A percentile compares a stretch with the other conserved stretches of the same genome.
phyloP scores from a whole-genome alignment of 2,888 invertebrate genomes.

The Archips xylosteana region DNA sequence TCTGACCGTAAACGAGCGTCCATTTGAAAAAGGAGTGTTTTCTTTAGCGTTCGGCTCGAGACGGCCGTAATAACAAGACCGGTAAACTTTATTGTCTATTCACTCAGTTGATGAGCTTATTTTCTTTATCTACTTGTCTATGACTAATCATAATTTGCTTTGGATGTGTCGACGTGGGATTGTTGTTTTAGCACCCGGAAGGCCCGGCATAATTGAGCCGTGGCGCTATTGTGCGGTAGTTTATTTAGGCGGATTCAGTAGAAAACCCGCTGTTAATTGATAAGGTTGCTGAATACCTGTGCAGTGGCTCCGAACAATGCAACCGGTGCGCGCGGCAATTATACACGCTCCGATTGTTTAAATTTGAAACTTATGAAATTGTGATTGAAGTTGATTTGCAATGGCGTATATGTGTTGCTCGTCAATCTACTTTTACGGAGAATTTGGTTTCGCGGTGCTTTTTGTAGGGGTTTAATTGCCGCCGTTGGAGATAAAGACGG shows the following conservation, averaged over 20 bases:
- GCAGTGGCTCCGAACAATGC: constrained; percentile 79
- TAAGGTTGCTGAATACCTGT: constrained; percentile 78
- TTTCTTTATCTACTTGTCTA: constrained; percentile 71
- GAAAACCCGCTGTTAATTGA: constrained; percentile 72
- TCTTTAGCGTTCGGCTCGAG: constrained; percentile 68
- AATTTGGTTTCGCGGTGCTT: constrained; percentile 71
- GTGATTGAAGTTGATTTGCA: constrained; percentile 67
- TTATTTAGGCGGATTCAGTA: constrained; percentile 77
- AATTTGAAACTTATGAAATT: constrained; percentile 82
- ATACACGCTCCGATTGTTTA: constrained; percentile 79
- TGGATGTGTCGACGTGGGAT: constrained; percentile 52
- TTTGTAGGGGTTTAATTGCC: constrained; percentile 77
- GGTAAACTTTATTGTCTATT: constrained; percentile 78
- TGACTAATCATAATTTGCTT: constrained; percentile 71
- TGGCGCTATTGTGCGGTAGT: constrained; percentile 58
- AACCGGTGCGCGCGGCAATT: constrained; percentile 66
- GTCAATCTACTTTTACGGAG: constrained; percentile 70
- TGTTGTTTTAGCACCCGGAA: constrained; percentile 72
- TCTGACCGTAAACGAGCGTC: constrained; percentile 78
- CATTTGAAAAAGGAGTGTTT: constrained; percentile 81
- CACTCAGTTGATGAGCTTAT: constrained; percentile 77
- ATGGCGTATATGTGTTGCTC: constrained; percentile 58
- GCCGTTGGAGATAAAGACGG: constrained; percentile 74
- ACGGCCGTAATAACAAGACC: constrained; percentile 72
- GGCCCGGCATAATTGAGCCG: constrained; percentile 56